phyloP scores from a whole-genome alignment of 1,140 invertebrate species.

The Aphis gossypii region DNA sequence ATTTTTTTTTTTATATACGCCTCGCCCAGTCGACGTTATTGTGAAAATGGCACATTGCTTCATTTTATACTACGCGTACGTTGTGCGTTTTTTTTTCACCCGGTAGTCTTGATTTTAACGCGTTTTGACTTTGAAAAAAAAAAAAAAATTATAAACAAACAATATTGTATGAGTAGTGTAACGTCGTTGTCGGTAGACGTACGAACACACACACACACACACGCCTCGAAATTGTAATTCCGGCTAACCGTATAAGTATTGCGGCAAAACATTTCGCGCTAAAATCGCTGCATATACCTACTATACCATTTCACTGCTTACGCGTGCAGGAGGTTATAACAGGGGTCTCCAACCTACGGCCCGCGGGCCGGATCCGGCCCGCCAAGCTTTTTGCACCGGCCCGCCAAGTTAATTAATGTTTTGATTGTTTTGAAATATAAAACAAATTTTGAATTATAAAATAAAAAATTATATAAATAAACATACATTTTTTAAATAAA shows the following conservation, averaged over 20 bases:
- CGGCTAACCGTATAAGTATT: background rate
- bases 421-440: too few relatives aligned
- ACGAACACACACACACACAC: background rate
- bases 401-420: too few relatives aligned
- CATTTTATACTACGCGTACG: background rate
- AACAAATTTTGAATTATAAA: too few relatives aligned
- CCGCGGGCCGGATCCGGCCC: too few relatives aligned
- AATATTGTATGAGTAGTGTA: background rate
- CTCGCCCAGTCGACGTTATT: slow-evolving; percentile 42
- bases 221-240: background rate
- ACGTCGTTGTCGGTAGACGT: background rate
- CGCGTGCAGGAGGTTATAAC: background rate
- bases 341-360: too few relatives aligned
- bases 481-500: too few relatives aligned
- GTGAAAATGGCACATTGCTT: slow-evolving; percentile 29
- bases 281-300: background rate
- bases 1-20: background rate
- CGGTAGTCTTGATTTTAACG: background rate
- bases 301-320: background rate
- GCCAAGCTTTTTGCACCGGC: too few relatives aligned
- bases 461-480: too few relatives aligned
- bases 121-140: background rate
- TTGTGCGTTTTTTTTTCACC: background rate
- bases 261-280: background rate
- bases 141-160: background rate